Base-by-base conservation (phyloP, 2,888 invertebrate species). In the Nephrotoma guestfalica region DNA sequence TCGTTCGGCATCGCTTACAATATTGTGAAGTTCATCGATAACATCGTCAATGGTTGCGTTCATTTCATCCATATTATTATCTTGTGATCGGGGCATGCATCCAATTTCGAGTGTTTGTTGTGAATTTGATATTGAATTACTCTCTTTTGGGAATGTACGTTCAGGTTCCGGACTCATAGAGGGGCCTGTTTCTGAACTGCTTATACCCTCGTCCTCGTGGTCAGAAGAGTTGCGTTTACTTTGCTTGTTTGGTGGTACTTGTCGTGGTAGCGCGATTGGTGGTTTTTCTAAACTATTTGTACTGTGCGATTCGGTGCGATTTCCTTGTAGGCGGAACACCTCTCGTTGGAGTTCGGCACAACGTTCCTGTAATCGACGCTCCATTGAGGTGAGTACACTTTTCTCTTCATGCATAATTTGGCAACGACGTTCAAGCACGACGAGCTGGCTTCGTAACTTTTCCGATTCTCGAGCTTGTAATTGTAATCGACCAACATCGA, bases 141-240 rank as follows among this genome's bases (percentile, higher is more conserved):
- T 86, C 15, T 86, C 85, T 88, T 91, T 91, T 5, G 91, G 91
- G 86, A 92, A 89, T 13, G 91, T 90, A 47, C 91, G 89, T n/a
- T 91, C 91, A 43, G 92, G 92, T 89, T 96, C 96, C 0, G 96
- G 96, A 87, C 95, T 95, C 83, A 96, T 92, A 71, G 96, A 96
- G 88, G 95, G 93, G 86, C 92, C 92, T 13, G 93, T 92, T 90
- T 97, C 97, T 0, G 96, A 96, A 7, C 96, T 96, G 89, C 96
- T 96, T 88, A 97, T 97, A 6, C 97, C 97, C 92, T 97, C 97
- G 89, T 97, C 97, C 91, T 97, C 96, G 57, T 96, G 95, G 88
- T 96, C 96, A 6, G 96, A 95, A 83, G 95, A 95, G 89, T 93
- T 94, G 85, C 90, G 90, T 85, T 90, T 91, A 87, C 89, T 90